These are phyloP conservation scores for Seriola aureovittata DNA, from an alignment of 2,113 vertebrate genomes.

Conservation along the genomic window DNA sequence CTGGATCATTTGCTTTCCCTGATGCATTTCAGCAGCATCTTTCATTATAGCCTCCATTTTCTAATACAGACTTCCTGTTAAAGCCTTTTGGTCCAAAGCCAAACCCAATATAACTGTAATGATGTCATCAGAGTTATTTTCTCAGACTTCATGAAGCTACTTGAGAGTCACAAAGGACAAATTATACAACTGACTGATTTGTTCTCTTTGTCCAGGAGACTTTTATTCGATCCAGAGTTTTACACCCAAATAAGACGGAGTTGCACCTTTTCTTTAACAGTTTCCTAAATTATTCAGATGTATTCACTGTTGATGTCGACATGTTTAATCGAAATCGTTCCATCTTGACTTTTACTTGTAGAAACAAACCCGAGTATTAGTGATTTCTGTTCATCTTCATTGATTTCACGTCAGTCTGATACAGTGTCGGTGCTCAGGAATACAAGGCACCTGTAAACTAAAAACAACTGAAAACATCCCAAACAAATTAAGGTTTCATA, in stretches of 20 bases:
- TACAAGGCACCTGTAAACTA: background rate
- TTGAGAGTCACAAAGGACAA: background rate
- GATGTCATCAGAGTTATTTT: too few species aligned
- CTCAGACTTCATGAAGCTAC: background rate
- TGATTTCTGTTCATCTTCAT: background rate
- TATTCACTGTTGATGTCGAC: background rate
- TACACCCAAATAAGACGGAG: background rate
- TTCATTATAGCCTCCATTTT: too few species aligned
- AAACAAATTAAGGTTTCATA: conserved; percentile 2
- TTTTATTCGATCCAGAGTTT: background rate
- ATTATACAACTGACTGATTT: background rate
- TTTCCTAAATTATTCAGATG: background rate
- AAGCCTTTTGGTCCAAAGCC: too few species aligned
- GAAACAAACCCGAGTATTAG: background rate
- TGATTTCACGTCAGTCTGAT: background rate
- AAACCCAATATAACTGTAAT: background rate
- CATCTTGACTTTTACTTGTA: background rate
- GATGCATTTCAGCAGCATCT: too few species aligned
- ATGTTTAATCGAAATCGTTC: background rate
- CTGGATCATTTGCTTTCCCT: too few species aligned
- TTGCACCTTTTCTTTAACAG: too few species aligned
- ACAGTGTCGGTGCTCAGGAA: background rate
- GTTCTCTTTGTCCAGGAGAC: too few species aligned
- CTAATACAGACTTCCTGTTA: too few species aligned
- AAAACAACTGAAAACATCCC: conserved; percentile 3